These are phyloP conservation scores for Pardosa pseudoannulata DNA, from an alignment of 2,888 invertebrate species.

Conservation along the genomic window DNA sequence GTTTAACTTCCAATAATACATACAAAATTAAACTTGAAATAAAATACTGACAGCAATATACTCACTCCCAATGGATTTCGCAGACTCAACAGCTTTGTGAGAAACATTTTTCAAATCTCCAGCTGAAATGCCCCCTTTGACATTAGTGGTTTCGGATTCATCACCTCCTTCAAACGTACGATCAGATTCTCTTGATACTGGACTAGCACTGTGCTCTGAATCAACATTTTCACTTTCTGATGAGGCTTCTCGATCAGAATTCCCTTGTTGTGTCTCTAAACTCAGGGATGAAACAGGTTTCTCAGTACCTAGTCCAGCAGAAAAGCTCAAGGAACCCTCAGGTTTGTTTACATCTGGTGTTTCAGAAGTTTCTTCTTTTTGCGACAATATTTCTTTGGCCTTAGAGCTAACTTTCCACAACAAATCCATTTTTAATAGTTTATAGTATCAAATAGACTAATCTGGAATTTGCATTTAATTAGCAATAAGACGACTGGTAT, in stretches of 20 bases:
- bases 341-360: constrained; percentile 30
- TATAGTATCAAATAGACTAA: too few species aligned
- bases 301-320: constrained; percentile 56
- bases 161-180: constrained; percentile 33
- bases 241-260: constrained; percentile 60
- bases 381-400: constrained; percentile 63
- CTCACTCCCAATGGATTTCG: constrained; percentile 74
- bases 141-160: constrained; percentile 35
- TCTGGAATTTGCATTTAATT: too few species aligned
- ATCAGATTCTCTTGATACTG: constrained; percentile 55
- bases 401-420: constrained; percentile 69
- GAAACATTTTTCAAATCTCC: constrained; percentile 73
- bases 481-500: too few species aligned
- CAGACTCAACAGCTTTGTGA: constrained; percentile 74
- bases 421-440: constrained; percentile 39
- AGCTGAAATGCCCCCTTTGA: constrained; percentile 58
- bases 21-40: too few species aligned
- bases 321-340: constrained; percentile 30
- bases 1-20: too few species aligned
- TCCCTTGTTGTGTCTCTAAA: constrained; percentile 62
- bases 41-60: too few species aligned
- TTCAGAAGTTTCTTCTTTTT: constrained; percentile 54
- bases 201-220: constrained; percentile 52
- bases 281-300: constrained; percentile 64
- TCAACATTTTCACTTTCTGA: constrained; percentile 63